These are phyloP conservation scores for Mycteria americana DNA, from an alignment of 2,797 vertebrate genomes.

Conservation along the genomic window DNA sequence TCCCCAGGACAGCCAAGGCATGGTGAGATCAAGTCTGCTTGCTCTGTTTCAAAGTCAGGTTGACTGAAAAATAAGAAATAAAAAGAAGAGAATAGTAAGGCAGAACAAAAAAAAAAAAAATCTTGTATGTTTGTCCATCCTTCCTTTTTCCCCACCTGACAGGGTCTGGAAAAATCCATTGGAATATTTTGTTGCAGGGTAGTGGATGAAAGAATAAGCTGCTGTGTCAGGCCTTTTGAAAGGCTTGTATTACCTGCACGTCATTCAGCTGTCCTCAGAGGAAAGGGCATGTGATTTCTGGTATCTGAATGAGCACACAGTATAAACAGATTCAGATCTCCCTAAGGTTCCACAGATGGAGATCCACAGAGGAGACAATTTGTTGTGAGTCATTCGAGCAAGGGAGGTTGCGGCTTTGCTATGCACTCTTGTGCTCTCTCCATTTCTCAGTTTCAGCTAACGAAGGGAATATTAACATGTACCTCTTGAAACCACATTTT, in stretches of 20 bases:
- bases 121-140: not conserved
- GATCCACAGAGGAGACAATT: not conserved
- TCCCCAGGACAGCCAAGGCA: conserved; percentile 54
- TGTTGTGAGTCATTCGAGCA: not conserved
- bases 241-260: not conserved
- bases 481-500: not conserved
- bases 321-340: not conserved
- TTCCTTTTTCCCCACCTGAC: not conserved
- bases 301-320: not conserved
- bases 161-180: not conserved
- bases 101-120: not conserved
- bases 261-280: not conserved
- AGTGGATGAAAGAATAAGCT: not conserved
- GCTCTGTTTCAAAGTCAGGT: conserved; percentile 38
- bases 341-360: not conserved
- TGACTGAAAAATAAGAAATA: conserved; percentile 25
- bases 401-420: not conserved
- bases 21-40: conserved; percentile 69
- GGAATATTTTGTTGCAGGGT: not conserved
- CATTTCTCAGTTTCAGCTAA: not conserved
- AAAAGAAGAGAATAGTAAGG: not conserved
- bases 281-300: not conserved
- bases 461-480: not conserved
- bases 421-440: not conserved
- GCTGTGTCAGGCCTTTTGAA: not conserved